Conservation (phyloP, 1,140 invertebrate genomes). For the Drosophila truncata region DNA sequence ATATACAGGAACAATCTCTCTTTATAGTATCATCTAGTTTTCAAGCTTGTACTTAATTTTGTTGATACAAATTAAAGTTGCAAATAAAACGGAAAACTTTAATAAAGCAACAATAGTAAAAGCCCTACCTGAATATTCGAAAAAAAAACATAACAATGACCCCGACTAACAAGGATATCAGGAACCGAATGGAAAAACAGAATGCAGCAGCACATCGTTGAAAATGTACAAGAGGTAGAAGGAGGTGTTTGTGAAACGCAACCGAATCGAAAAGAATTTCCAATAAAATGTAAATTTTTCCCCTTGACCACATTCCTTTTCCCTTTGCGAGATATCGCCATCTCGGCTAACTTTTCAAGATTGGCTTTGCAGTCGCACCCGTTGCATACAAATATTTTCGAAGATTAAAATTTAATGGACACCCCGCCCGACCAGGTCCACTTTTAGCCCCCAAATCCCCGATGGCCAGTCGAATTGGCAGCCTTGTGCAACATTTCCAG, state of each 20-base stretch:
- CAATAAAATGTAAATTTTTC: slow-evolving; percentile 48
- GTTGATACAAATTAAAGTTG: background rate
- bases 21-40: background rate
- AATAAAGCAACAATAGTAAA: background rate
- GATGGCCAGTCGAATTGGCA: slow-evolving; percentile 47
- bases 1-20: background rate
- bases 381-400: slow-evolving; percentile 50
- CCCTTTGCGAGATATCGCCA: slow-evolving; percentile 18
- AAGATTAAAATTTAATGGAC: slow-evolving; percentile 69
- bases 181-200: slow-evolving; percentile 1
- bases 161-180: background rate
- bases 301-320: slow-evolving; percentile 27
- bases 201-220: slow-evolving; percentile 1
- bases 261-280: slow-evolving; percentile 31
- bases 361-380: slow-evolving; percentile 20
- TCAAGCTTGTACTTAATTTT: background rate
- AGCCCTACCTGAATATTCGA: background rate
- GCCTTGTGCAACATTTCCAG: slow-evolving; percentile 60
- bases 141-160: background rate
- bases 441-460: slow-evolving; percentile 1
- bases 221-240: slow-evolving; percentile 4
- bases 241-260: slow-evolving; percentile 17
- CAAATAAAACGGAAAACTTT: no score
- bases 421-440: slow-evolving; percentile 10
- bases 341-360: slow-evolving; percentile 23